A percentile compares a stretch with the other conserved stretches of the same genome.
Conservation (phyloP, 2,113 vertebrate species). For the Cyanoderma ruficeps region DNA sequence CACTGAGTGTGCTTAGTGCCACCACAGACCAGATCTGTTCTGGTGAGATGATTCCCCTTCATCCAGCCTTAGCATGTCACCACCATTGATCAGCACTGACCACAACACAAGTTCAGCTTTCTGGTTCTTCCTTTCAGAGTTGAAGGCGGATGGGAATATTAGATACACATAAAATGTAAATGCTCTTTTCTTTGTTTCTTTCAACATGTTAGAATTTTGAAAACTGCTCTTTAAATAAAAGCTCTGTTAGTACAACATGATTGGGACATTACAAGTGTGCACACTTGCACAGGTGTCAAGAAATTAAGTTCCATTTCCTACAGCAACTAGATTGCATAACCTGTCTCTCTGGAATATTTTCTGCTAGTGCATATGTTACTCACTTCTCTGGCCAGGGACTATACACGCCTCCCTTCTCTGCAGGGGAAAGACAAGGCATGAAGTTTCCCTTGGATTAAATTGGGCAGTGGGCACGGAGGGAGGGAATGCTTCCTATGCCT, state of each 20-base stretch:
- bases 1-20: neutral
- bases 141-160: neutral
- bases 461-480: neutral
- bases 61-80: neutral
- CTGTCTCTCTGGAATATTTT: neutral
- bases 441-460: neutral
- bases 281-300: neutral
- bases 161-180: neutral
- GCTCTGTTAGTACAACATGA: neutral
- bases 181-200: neutral
- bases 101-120: neutral
- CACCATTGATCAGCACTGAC: neutral
- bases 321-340: neutral
- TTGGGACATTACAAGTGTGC: neutral
- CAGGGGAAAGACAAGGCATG: neutral
- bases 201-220: neutral
- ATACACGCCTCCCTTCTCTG: neutral
- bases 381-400: neutral
- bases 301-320: neutral
- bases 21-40: neutral
- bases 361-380: neutral
- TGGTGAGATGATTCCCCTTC: neutral
- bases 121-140: neutral
- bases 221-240: conserved; percentile 7
- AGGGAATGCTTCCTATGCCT: neutral